Percentiles rank a stretch among this genome's conserved stretches.
These are phyloP conservation scores for Bursaphelenchus mucronatus DNA, from an alignment of 1,140 invertebrate genomes.

Conservation along the genomic window DNA sequence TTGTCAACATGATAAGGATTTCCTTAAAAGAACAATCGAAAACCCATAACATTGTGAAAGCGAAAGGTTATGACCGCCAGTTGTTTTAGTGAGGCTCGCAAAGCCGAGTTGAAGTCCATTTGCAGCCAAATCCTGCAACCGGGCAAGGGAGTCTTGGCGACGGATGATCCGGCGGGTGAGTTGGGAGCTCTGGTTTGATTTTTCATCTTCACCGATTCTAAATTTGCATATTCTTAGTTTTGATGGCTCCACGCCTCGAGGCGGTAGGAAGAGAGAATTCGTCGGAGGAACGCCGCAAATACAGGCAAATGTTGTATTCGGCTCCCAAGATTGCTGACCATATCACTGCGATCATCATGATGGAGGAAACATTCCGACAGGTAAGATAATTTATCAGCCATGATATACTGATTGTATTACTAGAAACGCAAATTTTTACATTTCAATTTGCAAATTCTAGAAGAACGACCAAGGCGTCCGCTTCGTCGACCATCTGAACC, in stretches of 20 bases:
- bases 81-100: conserved; percentile 71
- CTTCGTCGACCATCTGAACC: conserved; percentile 63
- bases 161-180: conserved; percentile 60
- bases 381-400: too few species aligned
- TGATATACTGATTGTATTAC: too few species aligned
- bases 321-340: conserved; percentile 63
- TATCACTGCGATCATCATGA: conserved; percentile 70
- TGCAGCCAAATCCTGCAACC: conserved; percentile 82
- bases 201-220: too few species aligned
- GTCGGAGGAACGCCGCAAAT: conserved; percentile 75
- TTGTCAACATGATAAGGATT: too few species aligned
- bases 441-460: conserved; percentile 61
- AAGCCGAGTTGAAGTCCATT: conserved; percentile 76
- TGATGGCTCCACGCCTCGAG: conserved; percentile 50
- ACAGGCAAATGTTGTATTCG: conserved; percentile 81
- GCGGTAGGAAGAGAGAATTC: conserved; percentile 50
- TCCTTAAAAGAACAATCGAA: too few species aligned
- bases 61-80: too few species aligned
- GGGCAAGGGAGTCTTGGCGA: conserved; percentile 69
- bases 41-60: too few species aligned
- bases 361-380: conserved; percentile 91
- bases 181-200: neutral
- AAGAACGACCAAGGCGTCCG: conserved; percentile 61
- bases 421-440: too few species aligned
- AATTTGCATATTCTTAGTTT: conserved; percentile 46